Evolutionary conservation across 2,797 vertebrate genomes (phyloP).

Genomic region (Enteromius viviparus): DNA sequence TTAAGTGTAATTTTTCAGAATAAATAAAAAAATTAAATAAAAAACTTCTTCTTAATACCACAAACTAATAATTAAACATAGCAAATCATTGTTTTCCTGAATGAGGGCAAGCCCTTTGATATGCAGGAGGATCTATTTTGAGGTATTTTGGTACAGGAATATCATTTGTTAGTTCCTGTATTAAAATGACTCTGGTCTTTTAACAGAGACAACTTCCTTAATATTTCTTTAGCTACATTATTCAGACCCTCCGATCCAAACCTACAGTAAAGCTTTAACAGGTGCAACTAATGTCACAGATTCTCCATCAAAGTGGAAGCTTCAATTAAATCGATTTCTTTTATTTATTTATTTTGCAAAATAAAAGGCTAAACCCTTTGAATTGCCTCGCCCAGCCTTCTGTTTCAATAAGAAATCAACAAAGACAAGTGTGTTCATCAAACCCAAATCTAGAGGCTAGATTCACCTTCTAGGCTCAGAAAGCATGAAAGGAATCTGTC

Average conservation of each 20-base stretch:
- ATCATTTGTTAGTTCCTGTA: background rate
- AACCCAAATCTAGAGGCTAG: conserved; percentile 11
- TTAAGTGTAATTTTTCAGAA: background rate
- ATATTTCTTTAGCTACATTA: conserved; percentile 1
- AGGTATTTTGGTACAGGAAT: background rate
- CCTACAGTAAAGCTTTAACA: background rate
- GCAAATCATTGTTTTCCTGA: background rate
- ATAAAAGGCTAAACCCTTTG: background rate
- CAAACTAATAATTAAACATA: too few relatives aligned
- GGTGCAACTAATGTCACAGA: background rate
- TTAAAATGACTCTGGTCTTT: background rate
- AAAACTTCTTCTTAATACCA: too few relatives aligned
- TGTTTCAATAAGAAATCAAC: background rate
- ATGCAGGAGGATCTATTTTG: background rate
- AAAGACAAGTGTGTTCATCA: background rate
- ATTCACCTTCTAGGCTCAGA: conserved; percentile 62
- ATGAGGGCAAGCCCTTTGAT: background rate
- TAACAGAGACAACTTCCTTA: conserved; percentile 4
- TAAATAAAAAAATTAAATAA: background rate
- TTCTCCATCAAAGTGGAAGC: background rate
- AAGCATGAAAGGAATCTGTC: conserved; percentile 60
- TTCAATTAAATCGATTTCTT: background rate
- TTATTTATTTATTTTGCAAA: background rate
- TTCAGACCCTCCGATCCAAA: background rate
- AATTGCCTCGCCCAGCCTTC: background rate